phyloP scores from a whole-genome alignment of 2,888 invertebrate species.

The Dicycla oo region DNA sequence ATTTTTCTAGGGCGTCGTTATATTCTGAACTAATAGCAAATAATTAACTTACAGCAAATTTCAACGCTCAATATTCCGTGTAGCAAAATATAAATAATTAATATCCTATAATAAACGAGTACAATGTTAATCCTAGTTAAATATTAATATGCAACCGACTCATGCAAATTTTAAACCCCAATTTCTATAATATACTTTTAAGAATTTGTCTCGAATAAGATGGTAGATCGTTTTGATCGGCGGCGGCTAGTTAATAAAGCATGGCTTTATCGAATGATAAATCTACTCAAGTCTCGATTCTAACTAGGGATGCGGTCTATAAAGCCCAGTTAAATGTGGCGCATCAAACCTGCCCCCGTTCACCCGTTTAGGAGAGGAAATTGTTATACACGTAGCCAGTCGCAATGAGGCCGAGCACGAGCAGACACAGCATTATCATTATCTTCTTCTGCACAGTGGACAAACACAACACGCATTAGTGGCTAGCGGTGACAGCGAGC shows the following conservation, averaged over 20 bases:
- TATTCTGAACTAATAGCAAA: slow-evolving; percentile 59
- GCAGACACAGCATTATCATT: slow-evolving; percentile 97
- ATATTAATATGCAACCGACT: slow-evolving; percentile 62
- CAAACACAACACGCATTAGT: slow-evolving; percentile 88
- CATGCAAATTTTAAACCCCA: slow-evolving; percentile 81
- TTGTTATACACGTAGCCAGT: slow-evolving; percentile 90
- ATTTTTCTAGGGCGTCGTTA: slow-evolving; percentile 31
- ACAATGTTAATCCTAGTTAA: slow-evolving; percentile 51
- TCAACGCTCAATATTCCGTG: slow-evolving; percentile 47
- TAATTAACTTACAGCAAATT: slow-evolving; percentile 54
- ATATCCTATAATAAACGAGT: slow-evolving; percentile 47
- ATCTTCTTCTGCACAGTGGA: slow-evolving; percentile 96
- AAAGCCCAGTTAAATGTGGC: slow-evolving; percentile 73
- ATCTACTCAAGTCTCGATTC: slow-evolving; percentile 65
- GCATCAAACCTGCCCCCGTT: slow-evolving; percentile 88
- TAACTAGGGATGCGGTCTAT: slow-evolving; percentile 80
- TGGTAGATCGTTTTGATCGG: slow-evolving; percentile 57
- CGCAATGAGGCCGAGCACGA: slow-evolving; percentile 94
- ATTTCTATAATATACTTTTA: slow-evolving; percentile 53
- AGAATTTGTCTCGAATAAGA: slow-evolving; percentile 66
- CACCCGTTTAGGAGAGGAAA: slow-evolving; percentile 85
- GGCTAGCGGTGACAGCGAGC: slow-evolving; percentile 79
- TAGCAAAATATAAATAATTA: slow-evolving; percentile 60
- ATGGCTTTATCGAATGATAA: slow-evolving; percentile 61
- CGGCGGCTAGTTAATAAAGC: slow-evolving; percentile 53